phyloP scores from a whole-genome alignment of 2,113 vertebrate species.

The Nothobranchius furzeri region DNA sequence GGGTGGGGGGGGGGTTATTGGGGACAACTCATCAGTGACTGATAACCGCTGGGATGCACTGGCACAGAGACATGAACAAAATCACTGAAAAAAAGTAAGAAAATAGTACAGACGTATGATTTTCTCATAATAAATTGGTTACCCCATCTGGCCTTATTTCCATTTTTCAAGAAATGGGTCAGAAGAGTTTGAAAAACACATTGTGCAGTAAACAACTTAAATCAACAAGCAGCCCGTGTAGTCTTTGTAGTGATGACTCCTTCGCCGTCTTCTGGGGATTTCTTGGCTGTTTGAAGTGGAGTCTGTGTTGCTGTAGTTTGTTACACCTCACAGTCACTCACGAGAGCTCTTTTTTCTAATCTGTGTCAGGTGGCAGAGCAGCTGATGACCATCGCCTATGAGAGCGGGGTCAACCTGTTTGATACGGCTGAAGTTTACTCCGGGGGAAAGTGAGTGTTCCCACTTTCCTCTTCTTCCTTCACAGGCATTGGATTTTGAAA shows the following conservation, averaged over 20 bases:
- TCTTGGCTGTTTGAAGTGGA: constrained; percentile 26
- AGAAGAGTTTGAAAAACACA: constrained; percentile 34
- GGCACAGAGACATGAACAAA: constrained; percentile 27
- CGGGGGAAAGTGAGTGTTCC: constrained; percentile 88
- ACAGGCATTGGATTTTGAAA: constrained; percentile 7
- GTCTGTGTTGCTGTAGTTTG: constrained; percentile 7
- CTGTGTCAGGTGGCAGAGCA: constrained; percentile 89
- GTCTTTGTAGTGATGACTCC: constrained; percentile 15
- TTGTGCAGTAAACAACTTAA: constrained; percentile 48
- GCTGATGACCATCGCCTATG: constrained; percentile 97
- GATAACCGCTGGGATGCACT: constrained; percentile 29
- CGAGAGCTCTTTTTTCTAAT: constrained; percentile 4
- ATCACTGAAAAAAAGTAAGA: constrained; percentile 24
- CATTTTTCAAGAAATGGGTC: constrained; percentile 35
- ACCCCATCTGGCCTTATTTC: neutral
- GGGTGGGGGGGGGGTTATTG: too few species aligned
- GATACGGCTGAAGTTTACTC: constrained; percentile 97
- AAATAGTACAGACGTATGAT: neutral
- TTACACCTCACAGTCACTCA: neutral
- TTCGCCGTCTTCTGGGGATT: constrained; percentile 21
- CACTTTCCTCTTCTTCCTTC: constrained; percentile 5
- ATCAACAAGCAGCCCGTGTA: constrained; percentile 26
- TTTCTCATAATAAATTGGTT: constrained; percentile 6
- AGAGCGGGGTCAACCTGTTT: constrained; percentile 96
- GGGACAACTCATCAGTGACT: constrained; percentile 21